Base-by-base conservation (phyloP, 2,113 vertebrate species). In the Oncorhynchus nerka region DNA sequence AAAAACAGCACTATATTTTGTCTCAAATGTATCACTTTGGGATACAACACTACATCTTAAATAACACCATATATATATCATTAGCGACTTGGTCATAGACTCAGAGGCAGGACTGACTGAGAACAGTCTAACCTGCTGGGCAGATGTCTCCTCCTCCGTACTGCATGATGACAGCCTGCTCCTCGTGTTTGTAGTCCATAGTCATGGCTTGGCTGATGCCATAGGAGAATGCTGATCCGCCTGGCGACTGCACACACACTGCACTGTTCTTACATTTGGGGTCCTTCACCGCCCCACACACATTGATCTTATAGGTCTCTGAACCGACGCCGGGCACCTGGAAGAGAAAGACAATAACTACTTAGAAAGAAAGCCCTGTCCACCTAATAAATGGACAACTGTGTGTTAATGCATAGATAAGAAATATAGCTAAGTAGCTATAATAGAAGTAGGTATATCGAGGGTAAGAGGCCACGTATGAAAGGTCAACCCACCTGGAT, bases 121-220 rank as follows among this genome's bases (percentile, higher is more conserved):
- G 51, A 55, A 55, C 16, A 19, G 51, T 19, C 51, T 55, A 19
- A 92, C 98, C 93, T 92, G 93, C 73, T 74, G 95, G 93, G 64
- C 98, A 99, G 0, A 0, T 4, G 74, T 98, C 96, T 77, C 97
- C 97, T 0, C 94, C 95, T 0, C 92, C 90, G 0, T 99, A 99
- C 59, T 93, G 93, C 87, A 98, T 90, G 69, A 97, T 87, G 19
- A 99, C 87, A 0, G 91, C 92, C 85, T 96, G 94, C 13, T 96
- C 94, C 66, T 96, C 93, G 19, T 95, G 95, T 24, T 84, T 91
- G 59, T 93, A 99, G 75, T 94, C 93, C 92, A 99, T 93, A 4
- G 78, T 93, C 95, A 97, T 96, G 48, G 91, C 89, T 2, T 94
- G 93, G 75, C 91, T 45, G 39, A 89, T 93, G 24, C 98, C 97